These are phyloP conservation scores for Laspeyria flexula DNA, from an alignment of 2,888 invertebrate genomes.

Conservation along the genomic window DNA sequence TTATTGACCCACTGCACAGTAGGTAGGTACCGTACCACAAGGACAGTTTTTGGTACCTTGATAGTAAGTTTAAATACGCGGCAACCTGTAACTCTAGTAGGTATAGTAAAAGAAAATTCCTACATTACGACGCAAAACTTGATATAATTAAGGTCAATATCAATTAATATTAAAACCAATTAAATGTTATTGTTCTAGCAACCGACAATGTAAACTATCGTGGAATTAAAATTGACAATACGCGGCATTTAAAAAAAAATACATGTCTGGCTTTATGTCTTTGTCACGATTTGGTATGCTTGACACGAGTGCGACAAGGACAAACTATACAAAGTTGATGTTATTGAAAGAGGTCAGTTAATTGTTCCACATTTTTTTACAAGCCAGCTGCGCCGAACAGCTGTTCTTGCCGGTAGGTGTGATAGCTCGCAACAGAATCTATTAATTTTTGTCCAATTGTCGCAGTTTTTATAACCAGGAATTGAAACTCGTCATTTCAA, in stretches of 20 bases:
- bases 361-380: conserved; percentile 80
- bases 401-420: conserved; percentile 77
- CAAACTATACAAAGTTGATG: conserved; percentile 51
- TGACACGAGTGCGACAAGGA: conserved; percentile 65
- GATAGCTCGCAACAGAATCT: conserved; percentile 25
- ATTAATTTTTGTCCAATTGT: neutral
- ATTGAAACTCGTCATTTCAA: neutral
- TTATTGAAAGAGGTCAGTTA: conserved; percentile 72
- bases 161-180: no score
- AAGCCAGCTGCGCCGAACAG: conserved; percentile 83
- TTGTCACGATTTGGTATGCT: conserved; percentile 46
- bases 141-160: no score
- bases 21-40: no score
- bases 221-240: conserved; percentile 14
- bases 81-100: no score
- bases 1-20: neutral
- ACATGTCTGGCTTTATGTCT: conserved; percentile 37
- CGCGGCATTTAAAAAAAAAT: conserved; percentile 11
- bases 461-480: neutral
- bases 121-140: no score
- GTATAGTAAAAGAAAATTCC: no score
- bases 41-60: no score
- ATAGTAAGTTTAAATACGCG: no score
- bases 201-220: neutral
- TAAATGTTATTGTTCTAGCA: no score